phyloP scores from a whole-genome alignment of 2,888 invertebrate genomes.

The Scrobipalpa atriplicella region DNA sequence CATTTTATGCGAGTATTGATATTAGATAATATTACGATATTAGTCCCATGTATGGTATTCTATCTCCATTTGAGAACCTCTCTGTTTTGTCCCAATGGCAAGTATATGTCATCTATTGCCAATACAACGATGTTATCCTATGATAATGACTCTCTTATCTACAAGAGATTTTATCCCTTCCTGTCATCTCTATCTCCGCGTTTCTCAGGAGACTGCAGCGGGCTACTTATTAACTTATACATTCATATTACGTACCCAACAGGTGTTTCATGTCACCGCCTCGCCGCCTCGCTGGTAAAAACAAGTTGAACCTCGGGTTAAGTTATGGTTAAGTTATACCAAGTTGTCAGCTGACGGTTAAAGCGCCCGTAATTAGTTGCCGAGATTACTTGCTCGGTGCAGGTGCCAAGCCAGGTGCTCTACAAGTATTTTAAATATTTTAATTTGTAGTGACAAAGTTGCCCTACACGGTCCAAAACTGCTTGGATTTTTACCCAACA shows the following conservation, averaged over 20 bases:
- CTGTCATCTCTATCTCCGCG: slow-evolving; percentile 22
- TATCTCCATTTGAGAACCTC: too few relatives aligned
- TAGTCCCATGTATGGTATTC: slow-evolving; percentile 31
- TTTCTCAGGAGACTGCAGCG: slow-evolving; percentile 37
- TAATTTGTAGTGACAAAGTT: slow-evolving; percentile 4
- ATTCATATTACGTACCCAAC: slow-evolving; percentile 52
- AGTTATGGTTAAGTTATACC: slow-evolving; percentile 17
- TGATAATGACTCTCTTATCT: too few relatives aligned
- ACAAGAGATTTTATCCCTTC: not conserved
- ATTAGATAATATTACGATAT: not conserved
- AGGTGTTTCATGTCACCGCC: slow-evolving; percentile 44
- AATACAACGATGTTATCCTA: too few relatives aligned
- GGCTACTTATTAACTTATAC: slow-evolving; percentile 53
- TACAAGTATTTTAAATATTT: slow-evolving; percentile 9
- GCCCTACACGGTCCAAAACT: not conserved
- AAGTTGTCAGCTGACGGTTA: not conserved
- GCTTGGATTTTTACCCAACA: not conserved
- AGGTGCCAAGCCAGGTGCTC: slow-evolving; percentile 3
- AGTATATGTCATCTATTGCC: too few relatives aligned
- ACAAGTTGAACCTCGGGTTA: slow-evolving; percentile 15
- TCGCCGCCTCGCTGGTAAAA: slow-evolving; percentile 22
- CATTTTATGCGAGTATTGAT: too few relatives aligned
- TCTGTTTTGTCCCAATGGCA: too few relatives aligned
- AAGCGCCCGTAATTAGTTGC: slow-evolving; percentile 11
- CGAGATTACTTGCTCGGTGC: slow-evolving; percentile 13